Base-by-base conservation (phyloP, 2,888 invertebrate species). In the Hedya salicella region DNA sequence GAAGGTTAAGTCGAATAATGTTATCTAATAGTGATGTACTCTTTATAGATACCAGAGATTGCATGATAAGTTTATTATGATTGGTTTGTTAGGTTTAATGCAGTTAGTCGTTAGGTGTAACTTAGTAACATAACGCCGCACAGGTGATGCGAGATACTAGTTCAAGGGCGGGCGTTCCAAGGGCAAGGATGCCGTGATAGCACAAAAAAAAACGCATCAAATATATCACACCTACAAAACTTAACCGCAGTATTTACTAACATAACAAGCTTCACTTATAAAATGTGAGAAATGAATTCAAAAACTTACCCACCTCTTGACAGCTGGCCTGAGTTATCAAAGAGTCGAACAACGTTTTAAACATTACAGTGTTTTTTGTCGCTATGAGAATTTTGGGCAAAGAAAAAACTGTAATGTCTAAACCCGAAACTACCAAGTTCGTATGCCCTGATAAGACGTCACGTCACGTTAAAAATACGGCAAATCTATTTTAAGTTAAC, bases 301-400 rank as follows among this genome's bases (percentile, higher is more conserved):
- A 85, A 91, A 92, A 95, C 95, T 95, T 95, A 95, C 95, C 95
- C 93, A 95, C 95, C 95, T 95, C 95, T 95, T 95, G 95, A 94
- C 95, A 95, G 91, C 93, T 93, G 88, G 94, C 95, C 89, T 93
- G 92, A 83, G 93, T 91, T 82, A 95, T 87, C 84, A 94, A 87
- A 88, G 93, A 92, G 86, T 93, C 91, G 81, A 88, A 92, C 92
- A 94, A 93, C 89, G 92, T 90, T 89, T 90, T 93, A 92, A 93
- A 93, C 94, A 94, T 94, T 93, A 93, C 94, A 92, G 89, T 83
- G 80, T 85, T 89, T 91, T 89, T 83, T 72, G 72, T 73, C 80
- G 84, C 83, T 76, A 78, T 78, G 81, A 77, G 76, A 79, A 76
- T 77, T 78, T 82, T 80, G 81, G 77, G 71, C 69, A 72, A 72